Evolutionary conservation across 2,888 invertebrate genomes (phyloP).

Genomic region (Sepiola atlantica): DNA sequence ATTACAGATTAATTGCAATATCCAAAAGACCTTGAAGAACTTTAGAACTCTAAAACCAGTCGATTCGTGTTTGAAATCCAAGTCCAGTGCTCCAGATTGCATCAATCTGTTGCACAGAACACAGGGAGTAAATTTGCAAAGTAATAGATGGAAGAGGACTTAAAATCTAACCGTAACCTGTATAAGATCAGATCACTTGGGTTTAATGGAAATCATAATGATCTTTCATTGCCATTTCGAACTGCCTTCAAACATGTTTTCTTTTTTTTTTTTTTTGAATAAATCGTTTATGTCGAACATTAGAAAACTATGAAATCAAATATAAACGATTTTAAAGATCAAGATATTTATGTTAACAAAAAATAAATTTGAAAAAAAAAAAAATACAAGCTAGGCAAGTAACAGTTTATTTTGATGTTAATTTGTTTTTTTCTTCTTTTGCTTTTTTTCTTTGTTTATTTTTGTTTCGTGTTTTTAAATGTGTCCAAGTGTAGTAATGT

Average conservation of each 20-base stretch:
- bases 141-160: neutral
- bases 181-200: neutral
- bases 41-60: conserved; percentile 61
- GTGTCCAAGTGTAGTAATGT: too few species aligned
- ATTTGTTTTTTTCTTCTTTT: neutral
- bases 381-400: neutral
- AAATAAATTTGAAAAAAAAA: too few species aligned
- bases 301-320: conserved; percentile 4
- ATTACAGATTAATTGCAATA: conserved; percentile 63
- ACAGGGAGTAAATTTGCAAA: neutral
- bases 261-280: neutral
- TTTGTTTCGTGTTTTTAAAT: too few species aligned
- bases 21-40: conserved; percentile 63
- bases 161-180: neutral
- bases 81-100: conserved; percentile 57
- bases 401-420: neutral
- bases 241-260: neutral
- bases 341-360: neutral
- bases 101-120: neutral
- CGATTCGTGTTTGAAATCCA: conserved; percentile 62
- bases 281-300: neutral
- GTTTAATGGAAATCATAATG: neutral
- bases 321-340: neutral
- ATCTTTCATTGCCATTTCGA: neutral
- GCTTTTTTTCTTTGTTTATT: neutral